Evolutionary conservation across 2,888 invertebrate genomes (phyloP).

Genomic region (Ashinkailepas kermadecensis): DNA sequence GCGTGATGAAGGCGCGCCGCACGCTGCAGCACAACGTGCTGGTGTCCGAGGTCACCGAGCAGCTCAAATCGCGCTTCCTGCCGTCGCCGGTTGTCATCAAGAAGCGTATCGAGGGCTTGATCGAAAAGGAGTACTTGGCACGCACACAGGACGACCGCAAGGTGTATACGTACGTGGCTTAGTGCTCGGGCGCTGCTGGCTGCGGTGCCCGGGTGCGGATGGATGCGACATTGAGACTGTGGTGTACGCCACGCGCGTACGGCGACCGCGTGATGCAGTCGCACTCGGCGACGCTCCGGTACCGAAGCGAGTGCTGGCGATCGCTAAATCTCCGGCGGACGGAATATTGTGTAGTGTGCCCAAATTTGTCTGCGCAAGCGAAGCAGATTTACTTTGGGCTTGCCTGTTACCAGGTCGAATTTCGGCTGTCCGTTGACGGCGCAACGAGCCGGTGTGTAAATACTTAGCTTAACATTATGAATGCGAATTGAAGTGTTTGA

Average conservation of each 20-base stretch:
- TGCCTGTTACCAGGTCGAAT: too few species aligned
- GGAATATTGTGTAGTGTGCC: background rate
- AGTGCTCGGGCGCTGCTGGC: too few species aligned
- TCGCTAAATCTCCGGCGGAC: background rate
- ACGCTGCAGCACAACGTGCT: conserved; percentile 79
- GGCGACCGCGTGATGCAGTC: too few species aligned
- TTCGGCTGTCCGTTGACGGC: too few species aligned
- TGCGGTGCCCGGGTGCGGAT: background rate
- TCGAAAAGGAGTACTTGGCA: conserved; percentile 97
- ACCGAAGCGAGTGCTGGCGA: background rate
- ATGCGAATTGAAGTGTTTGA: background rate
- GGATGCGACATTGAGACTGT: background rate
- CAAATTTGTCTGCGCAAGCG: background rate
- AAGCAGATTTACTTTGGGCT: too few species aligned
- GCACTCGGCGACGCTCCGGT: background rate
- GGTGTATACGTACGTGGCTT: conserved; percentile 27
- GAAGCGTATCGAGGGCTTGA: conserved; percentile 97
- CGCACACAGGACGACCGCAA: conserved; percentile 87
- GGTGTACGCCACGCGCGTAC: too few species aligned
- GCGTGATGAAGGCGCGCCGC: conserved; percentile 98
- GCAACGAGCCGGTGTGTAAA: background rate
- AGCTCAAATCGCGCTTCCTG: conserved; percentile 91
- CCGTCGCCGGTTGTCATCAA: conserved; percentile 98
- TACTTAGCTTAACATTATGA: background rate
- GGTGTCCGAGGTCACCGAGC: conserved; percentile 95